Base-by-base conservation (phyloP, 2,888 invertebrate species). In the Cantharis rufa region DNA sequence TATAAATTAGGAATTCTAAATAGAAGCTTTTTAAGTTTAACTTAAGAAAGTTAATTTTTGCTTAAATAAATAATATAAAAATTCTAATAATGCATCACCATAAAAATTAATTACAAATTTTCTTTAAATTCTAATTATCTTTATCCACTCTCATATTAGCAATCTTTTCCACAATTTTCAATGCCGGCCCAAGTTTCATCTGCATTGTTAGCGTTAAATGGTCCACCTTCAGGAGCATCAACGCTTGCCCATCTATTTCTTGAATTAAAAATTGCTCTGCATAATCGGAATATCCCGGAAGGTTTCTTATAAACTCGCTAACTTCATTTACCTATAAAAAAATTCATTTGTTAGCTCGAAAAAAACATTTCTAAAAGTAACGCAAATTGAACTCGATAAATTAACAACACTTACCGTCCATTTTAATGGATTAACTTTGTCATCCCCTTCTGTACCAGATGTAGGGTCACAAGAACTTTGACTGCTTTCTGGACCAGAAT, bases 231-330 rank as follows among this genome's bases (percentile, higher is more conserved):
- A 98, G 92, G 72, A 98, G 90, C 89, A 98, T 91, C 78, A 98
- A 89, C 0, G 98, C 98, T 86, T 98, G 97, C 0, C 98, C 98
- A 85, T 98, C 98, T 82, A 98, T 98, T 88, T 98, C 98, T 88
- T 98, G 98, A 84, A 95, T 93, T 11, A 94, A 92, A 89, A 98
- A 98, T 86, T 98, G 98, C 85, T 98, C 97, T 0, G 97, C 98
- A 86, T 98, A 98, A 82, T 95, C 94, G 10, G 94, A 92, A 87
- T 98, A 98, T 0, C 98, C 98, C 0, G 96, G 97, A 76, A 98
- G 91, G 83, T 92, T 93, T 82, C 94, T 92, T 83, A 98, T 96
- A 85, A 98, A 95, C 64, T 97, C 96, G 85, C 94, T 95, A 0
- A 97, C 97, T 83, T 97, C 96, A 32, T 92, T 90, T 16, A 97